Evolutionary conservation across 1,140 invertebrate species (phyloP), one percentile per base, ranked within the genome.

Genomic region (Pentalonia nigronervosa): DNA sequence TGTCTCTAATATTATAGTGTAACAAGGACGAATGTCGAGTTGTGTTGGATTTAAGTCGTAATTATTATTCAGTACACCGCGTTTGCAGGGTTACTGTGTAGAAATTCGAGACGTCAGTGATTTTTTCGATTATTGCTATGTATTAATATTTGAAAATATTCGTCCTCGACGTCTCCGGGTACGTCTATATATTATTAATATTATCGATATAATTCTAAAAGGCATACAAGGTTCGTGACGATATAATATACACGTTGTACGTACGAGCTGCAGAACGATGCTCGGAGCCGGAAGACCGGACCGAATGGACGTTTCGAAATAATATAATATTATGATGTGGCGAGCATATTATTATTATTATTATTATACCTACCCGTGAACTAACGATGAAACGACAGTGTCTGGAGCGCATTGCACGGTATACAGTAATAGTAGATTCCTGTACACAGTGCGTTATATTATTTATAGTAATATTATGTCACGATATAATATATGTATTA

Each of bases 381-480:
- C 60, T n/a, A n/a, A 76, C 60, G 60, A n/a, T 2, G 14, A 67
- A n/a, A 67, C 60, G 30, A 67, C 60, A 17, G 11, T 0, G 60
- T 67, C 30, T 76, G 6, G n/a, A 30, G 14, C 3, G 4, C 30
- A n/a, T 14, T 21, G 6, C 60, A 17, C 60, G 17, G 60, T 76
- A n/a, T 20, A 76, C 14, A 8, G n/a, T 76, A n/a, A 60, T 60
- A 60, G 8, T 30, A 30, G 14, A 2, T 53, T 41, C 41, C 41
- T 41, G 21, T 21, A 53, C 7, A 48, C 7, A 53, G 60, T n/a
- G n/a, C 60, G 17, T 34, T 76, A 76, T 76, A n/a, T n/a, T 76
- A 76, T 76, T 76, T 76, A 76, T n/a, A 76, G 60, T 76, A n/a
- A 76, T 76, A 76, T 76, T 76, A 76, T 76, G 60, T 76, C 60